Conservation (phyloP, 2,888 invertebrate species). For the Scaptomyza reducta region DNA sequence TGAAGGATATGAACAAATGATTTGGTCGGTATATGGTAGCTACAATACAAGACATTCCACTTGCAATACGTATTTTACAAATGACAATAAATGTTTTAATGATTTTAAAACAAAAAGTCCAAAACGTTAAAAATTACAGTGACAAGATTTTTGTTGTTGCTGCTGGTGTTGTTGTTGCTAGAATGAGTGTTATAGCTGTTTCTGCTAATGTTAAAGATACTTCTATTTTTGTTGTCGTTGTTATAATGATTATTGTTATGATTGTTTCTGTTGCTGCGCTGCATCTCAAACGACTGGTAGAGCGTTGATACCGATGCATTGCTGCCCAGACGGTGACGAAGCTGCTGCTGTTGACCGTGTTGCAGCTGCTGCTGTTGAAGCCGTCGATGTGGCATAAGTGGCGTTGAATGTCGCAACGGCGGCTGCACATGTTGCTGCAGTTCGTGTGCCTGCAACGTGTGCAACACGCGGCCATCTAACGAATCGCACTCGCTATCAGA, state of each 20-base stretch:
- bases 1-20: conserved; percentile 1
- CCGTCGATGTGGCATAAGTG: conserved; percentile 61
- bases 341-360: conserved; percentile 49
- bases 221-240: conserved; percentile 57
- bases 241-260: conserved; percentile 42
- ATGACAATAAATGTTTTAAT: conserved; percentile 26
- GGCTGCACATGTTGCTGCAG: conserved; percentile 63
- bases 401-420: conserved; percentile 80
- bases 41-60: conserved; percentile 53
- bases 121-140: conserved; percentile 84
- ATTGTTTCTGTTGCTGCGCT: conserved; percentile 32
- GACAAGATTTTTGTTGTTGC: conserved; percentile 79
- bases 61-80: conserved; percentile 29
- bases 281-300: conserved; percentile 69
- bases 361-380: conserved; percentile 46
- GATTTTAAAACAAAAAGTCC: conserved; percentile 82
- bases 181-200: conserved; percentile 55
- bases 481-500: conserved; percentile 53
- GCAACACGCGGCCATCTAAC: conserved; percentile 50
- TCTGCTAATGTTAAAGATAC: conserved; percentile 52
- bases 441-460: conserved; percentile 52
- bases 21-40: conserved; percentile 8
- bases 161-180: conserved; percentile 64
- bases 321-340: conserved; percentile 56
- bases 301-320: conserved; percentile 50